These are phyloP conservation scores for Exocentrus adspersus DNA, from an alignment of 2,888 invertebrate genomes.

Conservation along the genomic window DNA sequence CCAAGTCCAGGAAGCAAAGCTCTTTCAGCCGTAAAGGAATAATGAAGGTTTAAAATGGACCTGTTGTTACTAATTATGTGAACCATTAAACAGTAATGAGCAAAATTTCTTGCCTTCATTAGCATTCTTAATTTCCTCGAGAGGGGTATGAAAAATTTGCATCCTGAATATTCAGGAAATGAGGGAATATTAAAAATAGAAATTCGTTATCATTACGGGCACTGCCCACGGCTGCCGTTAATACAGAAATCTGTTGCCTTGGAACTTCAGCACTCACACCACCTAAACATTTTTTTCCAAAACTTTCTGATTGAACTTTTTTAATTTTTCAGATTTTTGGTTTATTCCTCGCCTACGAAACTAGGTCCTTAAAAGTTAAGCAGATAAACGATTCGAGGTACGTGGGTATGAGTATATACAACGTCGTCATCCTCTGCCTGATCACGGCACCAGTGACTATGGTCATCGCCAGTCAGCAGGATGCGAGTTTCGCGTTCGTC, in stretches of 20 bases:
- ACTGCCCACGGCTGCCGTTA: too few relatives aligned
- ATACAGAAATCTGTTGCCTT: too few relatives aligned
- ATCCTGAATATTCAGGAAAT: not conserved
- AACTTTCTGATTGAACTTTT: too few relatives aligned
- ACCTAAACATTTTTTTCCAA: too few relatives aligned
- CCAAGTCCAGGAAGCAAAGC: not conserved
- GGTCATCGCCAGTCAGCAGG: constrained; percentile 97
- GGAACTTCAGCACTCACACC: too few relatives aligned
- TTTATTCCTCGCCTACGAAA: constrained; percentile 97
- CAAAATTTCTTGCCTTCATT: not conserved
- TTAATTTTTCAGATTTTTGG: constrained; percentile 79
- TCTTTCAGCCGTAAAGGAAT: not conserved
- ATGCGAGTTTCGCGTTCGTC: constrained; percentile 97
- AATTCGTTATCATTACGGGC: too few relatives aligned
- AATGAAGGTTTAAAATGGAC: not conserved
- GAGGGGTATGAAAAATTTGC: not conserved
- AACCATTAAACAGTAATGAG: constrained; percentile 9
- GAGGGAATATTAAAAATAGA: not conserved
- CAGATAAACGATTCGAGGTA: constrained; percentile 98
- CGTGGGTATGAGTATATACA: constrained; percentile 99
- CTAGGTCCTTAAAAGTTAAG: constrained; percentile 94
- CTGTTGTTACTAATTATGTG: not conserved
- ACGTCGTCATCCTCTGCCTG: constrained; percentile 96
- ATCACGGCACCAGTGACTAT: constrained; percentile 98
- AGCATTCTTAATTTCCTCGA: not conserved